Conservation (phyloP, 1,140 invertebrate species). For the Psix sp. region DNA sequence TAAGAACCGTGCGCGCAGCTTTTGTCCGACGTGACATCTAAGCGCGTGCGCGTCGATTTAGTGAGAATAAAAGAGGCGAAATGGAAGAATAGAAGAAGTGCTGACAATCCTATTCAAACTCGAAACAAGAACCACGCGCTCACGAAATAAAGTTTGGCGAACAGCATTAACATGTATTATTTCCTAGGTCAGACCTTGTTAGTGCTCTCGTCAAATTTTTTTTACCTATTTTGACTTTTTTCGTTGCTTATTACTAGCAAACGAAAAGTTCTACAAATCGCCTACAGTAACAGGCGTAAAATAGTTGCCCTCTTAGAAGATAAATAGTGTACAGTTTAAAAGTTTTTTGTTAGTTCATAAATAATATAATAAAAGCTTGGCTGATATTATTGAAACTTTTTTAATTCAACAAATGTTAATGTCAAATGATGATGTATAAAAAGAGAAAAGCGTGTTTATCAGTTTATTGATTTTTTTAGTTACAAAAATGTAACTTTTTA, state of each 20-base stretch:
- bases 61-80: slow-evolving; percentile 56
- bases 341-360: too few species aligned
- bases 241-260: slow-evolving; percentile 44
- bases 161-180: slow-evolving; percentile 49
- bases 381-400: too few species aligned
- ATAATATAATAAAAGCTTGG: too few species aligned
- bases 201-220: slow-evolving; percentile 35
- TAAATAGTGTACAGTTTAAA: too few species aligned
- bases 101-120: slow-evolving; percentile 60
- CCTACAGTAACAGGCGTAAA: slow-evolving; percentile 33
- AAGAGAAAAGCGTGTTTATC: too few species aligned
- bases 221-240: slow-evolving; percentile 20
- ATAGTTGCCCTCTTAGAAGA: too few species aligned
- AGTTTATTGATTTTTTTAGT: too few species aligned
- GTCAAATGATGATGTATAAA: too few species aligned
- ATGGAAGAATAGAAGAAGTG: slow-evolving; percentile 53
- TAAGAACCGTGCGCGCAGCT: slow-evolving; percentile 46
- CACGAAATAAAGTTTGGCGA: slow-evolving; percentile 57
- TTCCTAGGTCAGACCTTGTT: slow-evolving; percentile 56
- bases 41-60: slow-evolving; percentile 58
- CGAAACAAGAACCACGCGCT: slow-evolving; percentile 58
- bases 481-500: too few species aligned
- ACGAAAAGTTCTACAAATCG: slow-evolving; percentile 25
- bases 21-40: slow-evolving; percentile 54
- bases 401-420: too few species aligned